A percentile compares a stretch with the other conserved stretches of the same genome.
phyloP scores from a whole-genome alignment of 2,113 vertebrate genomes.

The Misgurnus anguillicaudatus region DNA sequence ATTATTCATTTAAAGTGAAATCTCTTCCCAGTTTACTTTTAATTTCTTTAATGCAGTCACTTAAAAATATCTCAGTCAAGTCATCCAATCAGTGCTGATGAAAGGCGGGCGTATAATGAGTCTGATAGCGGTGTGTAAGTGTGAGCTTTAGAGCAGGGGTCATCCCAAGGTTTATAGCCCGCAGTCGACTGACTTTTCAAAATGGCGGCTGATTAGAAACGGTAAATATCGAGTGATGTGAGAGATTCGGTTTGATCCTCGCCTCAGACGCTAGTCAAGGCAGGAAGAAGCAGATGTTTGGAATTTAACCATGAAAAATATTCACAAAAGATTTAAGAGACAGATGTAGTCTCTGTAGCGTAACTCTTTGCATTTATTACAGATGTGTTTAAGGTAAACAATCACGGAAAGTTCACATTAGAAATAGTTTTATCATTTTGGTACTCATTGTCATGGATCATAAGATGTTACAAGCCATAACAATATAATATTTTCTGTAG shows the following conservation, averaged over 20 bases:
- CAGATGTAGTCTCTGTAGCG: slow-evolving; percentile 49
- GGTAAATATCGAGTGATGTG: slow-evolving; percentile 62
- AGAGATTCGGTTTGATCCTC: slow-evolving; percentile 65
- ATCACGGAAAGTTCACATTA: slow-evolving; percentile 43
- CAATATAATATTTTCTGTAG: no score
- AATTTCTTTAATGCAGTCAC: slow-evolving; percentile 44
- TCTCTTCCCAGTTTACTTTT: neutral
- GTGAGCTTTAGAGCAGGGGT: slow-evolving; percentile 19
- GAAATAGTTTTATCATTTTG: neutral
- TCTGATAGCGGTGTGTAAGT: slow-evolving; percentile 18
- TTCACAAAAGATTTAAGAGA: slow-evolving; percentile 55
- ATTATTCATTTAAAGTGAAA: slow-evolving; percentile 25
- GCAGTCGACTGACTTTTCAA: slow-evolving; percentile 48
- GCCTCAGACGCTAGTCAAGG: slow-evolving; percentile 63
- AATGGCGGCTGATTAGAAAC: slow-evolving; percentile 58
- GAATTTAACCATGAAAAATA: slow-evolving; percentile 66
- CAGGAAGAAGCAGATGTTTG: slow-evolving; percentile 67
- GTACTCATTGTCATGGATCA: no score
- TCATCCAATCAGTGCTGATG: slow-evolving; percentile 39
- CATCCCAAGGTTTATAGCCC: slow-evolving; percentile 27
- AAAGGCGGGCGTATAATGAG: slow-evolving; percentile 13
- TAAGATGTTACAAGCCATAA: no score
- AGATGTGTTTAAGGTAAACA: slow-evolving; percentile 29
- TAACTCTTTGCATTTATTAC: slow-evolving; percentile 53
- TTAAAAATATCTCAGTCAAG: slow-evolving; percentile 28